A percentile compares a stretch with the other conserved stretches of the same genome.
phyloP scores from a whole-genome alignment of 2,797 vertebrate genomes.

The Halcyon badia region DNA sequence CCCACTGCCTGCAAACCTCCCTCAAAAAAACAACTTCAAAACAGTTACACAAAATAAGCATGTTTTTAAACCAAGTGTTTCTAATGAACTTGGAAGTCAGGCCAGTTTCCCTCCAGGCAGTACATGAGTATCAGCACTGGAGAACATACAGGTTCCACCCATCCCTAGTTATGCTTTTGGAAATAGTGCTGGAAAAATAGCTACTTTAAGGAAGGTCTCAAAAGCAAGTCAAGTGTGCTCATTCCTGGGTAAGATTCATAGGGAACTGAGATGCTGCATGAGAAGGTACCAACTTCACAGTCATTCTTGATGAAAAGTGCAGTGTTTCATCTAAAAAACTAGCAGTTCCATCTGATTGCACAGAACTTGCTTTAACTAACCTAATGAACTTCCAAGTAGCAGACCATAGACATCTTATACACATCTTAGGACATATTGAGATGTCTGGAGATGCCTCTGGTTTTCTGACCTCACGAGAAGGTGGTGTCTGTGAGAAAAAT shows the following conservation, averaged over 20 bases:
- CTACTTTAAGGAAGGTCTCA: background rate
- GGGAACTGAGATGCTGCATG: rapidly evolving
- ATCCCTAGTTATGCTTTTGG: background rate
- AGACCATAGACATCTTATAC: background rate
- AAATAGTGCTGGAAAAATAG: background rate
- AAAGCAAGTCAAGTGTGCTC: background rate
- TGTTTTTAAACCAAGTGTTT: slow-evolving; percentile 41
- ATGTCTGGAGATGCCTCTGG: background rate
- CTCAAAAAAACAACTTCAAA: slow-evolving; percentile 19
- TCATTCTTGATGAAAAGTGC: background rate
- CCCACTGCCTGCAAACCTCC: background rate
- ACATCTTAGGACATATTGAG: background rate
- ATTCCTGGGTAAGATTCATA: background rate
- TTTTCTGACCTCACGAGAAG: background rate
- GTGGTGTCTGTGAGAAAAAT: background rate
- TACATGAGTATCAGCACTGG: background rate
- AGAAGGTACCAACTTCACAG: background rate
- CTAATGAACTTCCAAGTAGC: background rate
- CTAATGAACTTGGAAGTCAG: background rate
- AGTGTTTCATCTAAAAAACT: background rate
- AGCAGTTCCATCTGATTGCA: background rate
- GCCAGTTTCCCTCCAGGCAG: background rate
- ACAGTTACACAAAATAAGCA: background rate
- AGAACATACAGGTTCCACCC: background rate
- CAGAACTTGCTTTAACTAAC: background rate